Conservation (phyloP, 2,888 invertebrate genomes). For the Dynastes maya region DNA sequence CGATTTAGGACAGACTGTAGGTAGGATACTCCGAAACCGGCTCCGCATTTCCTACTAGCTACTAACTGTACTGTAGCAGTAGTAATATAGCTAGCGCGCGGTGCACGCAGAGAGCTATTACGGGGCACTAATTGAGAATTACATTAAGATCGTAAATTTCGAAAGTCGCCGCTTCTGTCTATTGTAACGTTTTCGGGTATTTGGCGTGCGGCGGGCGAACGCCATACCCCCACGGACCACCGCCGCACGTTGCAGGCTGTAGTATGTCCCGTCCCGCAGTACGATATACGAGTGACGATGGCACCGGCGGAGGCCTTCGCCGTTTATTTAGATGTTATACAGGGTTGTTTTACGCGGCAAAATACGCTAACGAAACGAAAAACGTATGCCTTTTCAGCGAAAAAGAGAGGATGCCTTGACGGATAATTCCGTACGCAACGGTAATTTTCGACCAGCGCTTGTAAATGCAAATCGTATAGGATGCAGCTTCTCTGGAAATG, state of each 20-base stretch:
- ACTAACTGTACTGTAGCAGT: no score
- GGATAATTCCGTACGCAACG: no score
- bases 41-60: not conserved
- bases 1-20: no score
- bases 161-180: slow-evolving; percentile 65
- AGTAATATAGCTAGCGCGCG: slow-evolving; percentile 1
- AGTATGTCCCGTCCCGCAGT: slow-evolving; percentile 14
- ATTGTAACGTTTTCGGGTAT: slow-evolving; percentile 44
- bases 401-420: no score
- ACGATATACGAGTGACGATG: slow-evolving; percentile 12
- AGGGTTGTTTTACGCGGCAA: no score
- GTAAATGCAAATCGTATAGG: no score
- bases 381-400: no score
- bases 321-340: slow-evolving; percentile 18
- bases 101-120: slow-evolving; percentile 72
- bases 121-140: slow-evolving; percentile 79
- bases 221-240: not conserved
- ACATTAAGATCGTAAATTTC: slow-evolving; percentile 79
- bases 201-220: slow-evolving; percentile 21
- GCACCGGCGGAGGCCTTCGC: not conserved
- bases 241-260: not conserved
- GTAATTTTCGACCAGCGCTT: no score
- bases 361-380: no score
- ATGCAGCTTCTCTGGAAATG: no score
- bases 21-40: slow-evolving; percentile 52